A percentile compares a stretch with the other conserved stretches of the same genome.
These are phyloP conservation scores for Catonia carolina DNA, from an alignment of 2,888 invertebrate genomes.

Conservation along the genomic window DNA sequence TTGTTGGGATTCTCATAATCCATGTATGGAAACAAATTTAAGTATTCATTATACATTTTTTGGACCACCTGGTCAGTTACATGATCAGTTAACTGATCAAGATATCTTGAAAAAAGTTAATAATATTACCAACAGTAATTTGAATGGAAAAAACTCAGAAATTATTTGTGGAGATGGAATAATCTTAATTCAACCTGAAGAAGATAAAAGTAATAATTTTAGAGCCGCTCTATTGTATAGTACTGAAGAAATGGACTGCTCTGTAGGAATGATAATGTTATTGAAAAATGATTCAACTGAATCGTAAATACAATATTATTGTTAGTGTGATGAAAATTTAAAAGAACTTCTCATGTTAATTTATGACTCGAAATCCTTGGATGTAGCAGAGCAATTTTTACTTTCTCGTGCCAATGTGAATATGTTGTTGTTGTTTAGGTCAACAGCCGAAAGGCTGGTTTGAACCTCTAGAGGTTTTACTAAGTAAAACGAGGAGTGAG, in stretches of 20 bases:
- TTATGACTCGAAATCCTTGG: too few relatives aligned
- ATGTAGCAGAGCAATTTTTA: too few relatives aligned
- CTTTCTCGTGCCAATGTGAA: too few relatives aligned
- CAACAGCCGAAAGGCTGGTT: too few relatives aligned
- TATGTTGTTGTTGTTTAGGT: too few relatives aligned
- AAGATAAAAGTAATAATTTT: not conserved
- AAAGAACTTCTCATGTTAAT: too few relatives aligned
- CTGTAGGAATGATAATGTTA: not conserved
- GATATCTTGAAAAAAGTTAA: constrained; percentile 14
- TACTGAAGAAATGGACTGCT: not conserved
- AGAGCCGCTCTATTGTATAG: not conserved
- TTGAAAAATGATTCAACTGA: not conserved
- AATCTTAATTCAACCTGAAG: constrained; percentile 17
- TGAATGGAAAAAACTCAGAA: constrained; percentile 2
- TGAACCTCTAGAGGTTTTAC: too few relatives aligned
- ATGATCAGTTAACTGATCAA: constrained; percentile 7
- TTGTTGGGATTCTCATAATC: not conserved
- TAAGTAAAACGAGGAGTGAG: too few relatives aligned
- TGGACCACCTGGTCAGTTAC: constrained; percentile 17
- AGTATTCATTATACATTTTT: constrained; percentile 19
- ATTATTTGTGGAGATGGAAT: constrained; percentile 11
- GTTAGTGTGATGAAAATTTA: too few relatives aligned
- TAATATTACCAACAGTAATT: constrained; percentile 1
- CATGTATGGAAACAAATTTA: constrained; percentile 16
- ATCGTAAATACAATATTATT: too few relatives aligned